A percentile compares a stretch with the other conserved stretches of the same genome.
Evolutionary conservation across 2,888 invertebrate species (phyloP).

Genomic region (Dione juno): DNA sequence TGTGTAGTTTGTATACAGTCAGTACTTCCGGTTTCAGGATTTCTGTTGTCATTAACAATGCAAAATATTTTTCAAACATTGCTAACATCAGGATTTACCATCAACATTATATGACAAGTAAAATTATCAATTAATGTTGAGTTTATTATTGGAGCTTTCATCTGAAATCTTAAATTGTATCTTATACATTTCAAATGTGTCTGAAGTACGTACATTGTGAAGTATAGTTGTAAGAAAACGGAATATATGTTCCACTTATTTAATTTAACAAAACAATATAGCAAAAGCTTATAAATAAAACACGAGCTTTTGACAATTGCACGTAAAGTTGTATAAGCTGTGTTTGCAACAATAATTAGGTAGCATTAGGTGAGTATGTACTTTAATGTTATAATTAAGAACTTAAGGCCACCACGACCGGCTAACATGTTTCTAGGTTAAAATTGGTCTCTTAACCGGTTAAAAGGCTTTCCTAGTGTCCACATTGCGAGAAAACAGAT

Average conservation of each 20-base stretch:
- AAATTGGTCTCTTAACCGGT: conserved; percentile 29
- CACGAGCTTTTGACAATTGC: conserved; percentile 3
- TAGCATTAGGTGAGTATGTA: conserved; percentile 1
- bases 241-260: neutral
- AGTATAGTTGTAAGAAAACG: too few species aligned
- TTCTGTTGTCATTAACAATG: neutral
- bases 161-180: too few species aligned
- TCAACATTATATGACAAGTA: neutral
- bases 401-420: conserved; percentile 20
- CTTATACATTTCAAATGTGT: too few species aligned
- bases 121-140: neutral
- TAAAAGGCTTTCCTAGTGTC: conserved; percentile 15
- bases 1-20: neutral
- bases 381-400: conserved; percentile 26
- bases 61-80: neutral
- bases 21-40: neutral
- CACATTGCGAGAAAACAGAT: conserved; percentile 8
- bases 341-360: conserved; percentile 14
- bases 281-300: neutral
- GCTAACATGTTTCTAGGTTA: conserved; percentile 31
- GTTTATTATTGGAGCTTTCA: too few species aligned
- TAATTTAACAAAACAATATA: neutral
- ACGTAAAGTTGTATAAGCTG: conserved; percentile 7
- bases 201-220: too few species aligned
- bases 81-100: neutral